A percentile compares a stretch with the other conserved stretches of the same genome.
Evolutionary conservation across 1,140 invertebrate species (phyloP).

Genomic region (Lordiphosa collinella): DNA sequence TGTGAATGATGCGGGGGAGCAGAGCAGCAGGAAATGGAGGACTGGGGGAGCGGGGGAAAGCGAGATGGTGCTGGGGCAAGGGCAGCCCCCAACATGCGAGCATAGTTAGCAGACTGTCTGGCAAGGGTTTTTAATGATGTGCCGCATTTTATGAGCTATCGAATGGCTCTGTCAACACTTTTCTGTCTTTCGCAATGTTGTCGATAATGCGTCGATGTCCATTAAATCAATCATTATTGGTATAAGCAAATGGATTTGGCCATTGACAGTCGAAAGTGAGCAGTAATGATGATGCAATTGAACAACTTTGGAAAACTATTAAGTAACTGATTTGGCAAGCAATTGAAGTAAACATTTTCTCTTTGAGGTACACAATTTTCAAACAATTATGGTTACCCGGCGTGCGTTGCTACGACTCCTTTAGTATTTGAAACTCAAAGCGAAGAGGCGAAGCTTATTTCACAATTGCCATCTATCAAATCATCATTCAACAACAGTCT

Average conservation of each 20-base stretch:
- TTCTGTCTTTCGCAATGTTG: conserved; percentile 49
- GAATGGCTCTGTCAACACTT: conserved; percentile 59
- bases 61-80: conserved; percentile 15
- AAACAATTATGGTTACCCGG: no score
- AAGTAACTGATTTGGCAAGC: neutral
- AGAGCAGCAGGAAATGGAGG: neutral
- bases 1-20: conserved; percentile 29
- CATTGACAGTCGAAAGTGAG: conserved; percentile 17
- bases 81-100: conserved; percentile 2
- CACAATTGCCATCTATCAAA: no score
- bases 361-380: no score
- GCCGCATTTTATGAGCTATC: conserved; percentile 62
- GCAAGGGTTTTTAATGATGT: conserved; percentile 66
- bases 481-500: no score
- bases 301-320: conserved; percentile 2
- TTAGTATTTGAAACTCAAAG: no score
- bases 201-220: conserved; percentile 62
- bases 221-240: conserved; percentile 70
- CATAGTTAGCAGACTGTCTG: conserved; percentile 38
- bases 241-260: conserved; percentile 17
- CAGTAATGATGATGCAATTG: conserved; percentile 2
- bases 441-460: no score
- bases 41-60: conserved; percentile 4
- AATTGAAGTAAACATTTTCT: no score
- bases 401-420: no score